Conservation (phyloP, 2,888 invertebrate species). For the Buathra laborator region DNA sequence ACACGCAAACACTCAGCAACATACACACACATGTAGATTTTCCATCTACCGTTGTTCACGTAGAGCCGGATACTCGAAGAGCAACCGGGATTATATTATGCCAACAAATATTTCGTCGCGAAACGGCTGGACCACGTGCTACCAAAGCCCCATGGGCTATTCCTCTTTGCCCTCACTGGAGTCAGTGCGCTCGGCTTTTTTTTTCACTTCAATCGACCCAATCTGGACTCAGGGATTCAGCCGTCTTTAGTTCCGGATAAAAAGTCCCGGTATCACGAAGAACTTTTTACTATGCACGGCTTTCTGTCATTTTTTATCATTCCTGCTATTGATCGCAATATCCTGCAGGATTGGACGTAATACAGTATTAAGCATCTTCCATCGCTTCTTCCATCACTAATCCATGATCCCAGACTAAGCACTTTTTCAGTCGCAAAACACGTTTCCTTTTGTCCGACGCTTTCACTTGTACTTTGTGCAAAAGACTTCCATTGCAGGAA, state of each 20-base stretch:
- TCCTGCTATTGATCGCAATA: neutral
- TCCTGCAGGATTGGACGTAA: neutral
- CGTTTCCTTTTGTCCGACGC: neutral
- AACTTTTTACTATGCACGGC: neutral
- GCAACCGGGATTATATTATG: slow-evolving; percentile 54
- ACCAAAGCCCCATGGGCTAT: slow-evolving; percentile 35
- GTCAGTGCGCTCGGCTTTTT: slow-evolving; percentile 5
- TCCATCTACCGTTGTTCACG: neutral
- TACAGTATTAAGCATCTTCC: neutral
- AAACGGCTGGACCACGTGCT: slow-evolving; percentile 16
- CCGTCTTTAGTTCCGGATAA: neutral
- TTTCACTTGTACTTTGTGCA: neutral
- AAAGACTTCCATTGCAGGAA: neutral
- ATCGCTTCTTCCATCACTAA: neutral
- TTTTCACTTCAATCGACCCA: slow-evolving; percentile 9
- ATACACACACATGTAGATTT: slow-evolving; percentile 1
- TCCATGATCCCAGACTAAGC: no score
- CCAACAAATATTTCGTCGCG: slow-evolving; percentile 52
- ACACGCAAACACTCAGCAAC: neutral
- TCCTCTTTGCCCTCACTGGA: slow-evolving; percentile 14
- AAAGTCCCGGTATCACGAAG: neutral
- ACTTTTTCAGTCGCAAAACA: neutral
- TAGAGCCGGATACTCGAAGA: slow-evolving; percentile 25
- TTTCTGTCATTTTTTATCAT: neutral
- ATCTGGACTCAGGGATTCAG: neutral